Base-by-base conservation (phyloP, 2,797 vertebrate genomes). In the Brachymystax lenok region DNA sequence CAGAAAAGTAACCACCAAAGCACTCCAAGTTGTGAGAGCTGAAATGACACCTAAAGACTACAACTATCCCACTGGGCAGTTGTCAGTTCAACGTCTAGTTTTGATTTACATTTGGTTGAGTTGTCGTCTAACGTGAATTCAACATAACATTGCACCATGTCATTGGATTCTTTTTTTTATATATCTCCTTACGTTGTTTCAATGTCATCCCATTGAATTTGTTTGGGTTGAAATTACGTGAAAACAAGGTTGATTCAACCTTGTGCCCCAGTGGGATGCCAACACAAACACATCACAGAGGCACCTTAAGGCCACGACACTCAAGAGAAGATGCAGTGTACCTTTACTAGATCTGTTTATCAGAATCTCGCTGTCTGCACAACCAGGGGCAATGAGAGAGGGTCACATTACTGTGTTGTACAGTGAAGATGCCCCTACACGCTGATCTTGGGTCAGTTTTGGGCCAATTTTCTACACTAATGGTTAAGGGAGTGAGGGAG, bases 281-380 rank as follows among this genome's bases (percentile, higher is more conserved):
- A 50, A 40, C 68, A 50, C 33, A 69, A 69, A 50, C 67, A 46
- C 8, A 50, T 8, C 21, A 69, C 51, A 56, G 17, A 54, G n/a
- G 28, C 71, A 33, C 6, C n/a, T 19, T 35, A 12, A 63, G 59
- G 56, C n/a, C 64, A 77, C 63, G 73, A 64, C 69, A 78, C 68
- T 33, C 28, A 27, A 21, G 76, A 46, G 68, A 61, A 67, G 74
- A 52, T 51, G 78, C 35, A 27, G 30, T 84, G 3, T 84, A 87
- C 86, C 84, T 79, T 77, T 46, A 86, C 64, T 69, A 73, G 74
- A 81, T 69, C 59, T 59, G 84, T 88, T 80, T 82, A 85, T 10
- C 85, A 54, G 63, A 59, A 83, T 67, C 66, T 87, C 78, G 64
- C 83, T 75, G 71, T 79, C 89, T 91, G 81, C 80, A 86, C 83